phyloP scores from a whole-genome alignment of 1,140 invertebrate genomes.

The Leptinotarsa lineolata region DNA sequence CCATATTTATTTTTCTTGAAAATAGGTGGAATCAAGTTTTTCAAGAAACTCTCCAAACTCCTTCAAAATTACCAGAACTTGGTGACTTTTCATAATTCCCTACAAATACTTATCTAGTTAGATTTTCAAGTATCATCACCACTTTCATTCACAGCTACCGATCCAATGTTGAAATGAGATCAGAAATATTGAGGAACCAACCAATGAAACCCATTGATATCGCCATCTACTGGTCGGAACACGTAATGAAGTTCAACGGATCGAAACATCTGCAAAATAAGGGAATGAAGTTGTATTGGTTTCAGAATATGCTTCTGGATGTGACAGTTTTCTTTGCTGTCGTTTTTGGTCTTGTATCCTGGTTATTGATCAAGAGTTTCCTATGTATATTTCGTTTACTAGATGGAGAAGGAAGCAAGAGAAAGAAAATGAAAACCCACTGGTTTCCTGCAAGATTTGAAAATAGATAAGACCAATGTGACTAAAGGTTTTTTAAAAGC shows the following conservation, averaged over 20 bases:
- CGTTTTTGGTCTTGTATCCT: neutral
- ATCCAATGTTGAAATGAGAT: slow-evolving; percentile 29
- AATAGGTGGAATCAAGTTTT: no score
- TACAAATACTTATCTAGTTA: no score
- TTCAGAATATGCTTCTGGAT: slow-evolving; percentile 19
- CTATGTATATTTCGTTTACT: neutral
- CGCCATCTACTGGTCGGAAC: slow-evolving; percentile 52
- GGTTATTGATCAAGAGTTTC: neutral
- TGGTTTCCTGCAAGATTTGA: neutral
- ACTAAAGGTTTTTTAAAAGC: neutral
- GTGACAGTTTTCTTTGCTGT: neutral
- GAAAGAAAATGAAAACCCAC: neutral
- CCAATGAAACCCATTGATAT: slow-evolving; percentile 39
- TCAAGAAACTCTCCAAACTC: no score
- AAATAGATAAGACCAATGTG: neutral
- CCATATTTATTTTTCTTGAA: no score
- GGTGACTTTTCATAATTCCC: no score
- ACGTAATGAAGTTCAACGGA: slow-evolving; percentile 40
- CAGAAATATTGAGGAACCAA: slow-evolving; percentile 37
- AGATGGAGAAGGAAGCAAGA: neutral
- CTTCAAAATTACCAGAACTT: no score
- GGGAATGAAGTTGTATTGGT: neutral
- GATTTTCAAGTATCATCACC: no score
- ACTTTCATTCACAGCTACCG: slow-evolving; percentile 48
- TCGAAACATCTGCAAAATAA: slow-evolving; percentile 43